These are phyloP conservation scores for Recurvirostra avosetta DNA, from an alignment of 2,113 vertebrate genomes.

Conservation along the genomic window DNA sequence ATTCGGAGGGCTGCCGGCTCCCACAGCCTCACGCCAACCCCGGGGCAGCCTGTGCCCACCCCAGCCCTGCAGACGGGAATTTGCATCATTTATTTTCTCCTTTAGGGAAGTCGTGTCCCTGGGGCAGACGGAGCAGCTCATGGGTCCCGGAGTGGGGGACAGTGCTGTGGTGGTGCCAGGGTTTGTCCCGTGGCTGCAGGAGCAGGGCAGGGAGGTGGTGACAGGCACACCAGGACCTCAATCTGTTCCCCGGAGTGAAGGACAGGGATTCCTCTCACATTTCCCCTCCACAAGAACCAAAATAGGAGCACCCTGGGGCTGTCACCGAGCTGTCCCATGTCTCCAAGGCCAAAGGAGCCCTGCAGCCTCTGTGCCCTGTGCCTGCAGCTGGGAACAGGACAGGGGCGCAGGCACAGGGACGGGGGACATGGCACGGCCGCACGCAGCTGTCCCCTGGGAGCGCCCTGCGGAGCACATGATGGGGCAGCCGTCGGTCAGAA, in stretches of 20 bases:
- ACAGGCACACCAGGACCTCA: not conserved
- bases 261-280: accelerated
- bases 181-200: not conserved
- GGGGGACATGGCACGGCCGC: not conserved
- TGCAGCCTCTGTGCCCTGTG: not conserved
- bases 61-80: accelerated
- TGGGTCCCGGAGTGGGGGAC: not conserved
- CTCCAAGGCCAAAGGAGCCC: not conserved
- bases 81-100: accelerated
- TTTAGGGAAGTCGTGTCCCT: accelerated
- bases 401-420: not conserved
- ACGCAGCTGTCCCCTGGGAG: not conserved
- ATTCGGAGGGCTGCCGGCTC: not conserved
- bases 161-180: accelerated
- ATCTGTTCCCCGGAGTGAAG: not conserved
- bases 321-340: not conserved
- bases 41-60: not conserved
- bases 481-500: not conserved
- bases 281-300: not conserved
- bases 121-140: not conserved
- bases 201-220: no score
- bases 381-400: not conserved
- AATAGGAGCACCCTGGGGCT: not conserved
- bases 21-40: not conserved
- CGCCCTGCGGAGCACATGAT: accelerated